These are phyloP conservation scores for Protobothrops flavoviridis DNA, from an alignment of 2,113 vertebrate genomes.

Conservation along the genomic window DNA sequence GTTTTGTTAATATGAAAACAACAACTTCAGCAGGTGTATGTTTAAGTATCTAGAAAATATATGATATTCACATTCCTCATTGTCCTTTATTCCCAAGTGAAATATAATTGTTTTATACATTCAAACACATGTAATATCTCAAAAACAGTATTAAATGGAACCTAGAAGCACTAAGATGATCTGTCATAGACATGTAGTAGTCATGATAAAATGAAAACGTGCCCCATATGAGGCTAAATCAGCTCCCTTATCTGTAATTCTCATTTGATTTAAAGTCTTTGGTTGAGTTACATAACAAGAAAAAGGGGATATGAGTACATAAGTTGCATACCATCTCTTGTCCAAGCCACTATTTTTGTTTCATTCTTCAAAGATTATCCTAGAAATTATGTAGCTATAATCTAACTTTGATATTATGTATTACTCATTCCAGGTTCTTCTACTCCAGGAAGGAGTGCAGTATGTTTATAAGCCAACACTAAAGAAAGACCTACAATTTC, in stretches of 20 bases:
- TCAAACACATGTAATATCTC: background rate
- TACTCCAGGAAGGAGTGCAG: no score
- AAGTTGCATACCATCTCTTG: background rate
- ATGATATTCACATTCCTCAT: constrained; percentile 13
- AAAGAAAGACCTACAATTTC: no score
- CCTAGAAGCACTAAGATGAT: constrained; percentile 37
- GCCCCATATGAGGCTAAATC: constrained; percentile 35
- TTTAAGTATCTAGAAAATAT: background rate
- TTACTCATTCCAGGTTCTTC: no score
- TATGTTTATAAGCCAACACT: no score
- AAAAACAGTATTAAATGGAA: constrained; percentile 26
- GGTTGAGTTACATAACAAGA: constrained; percentile 36
- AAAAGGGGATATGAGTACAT: constrained; percentile 37
- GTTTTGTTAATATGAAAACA: background rate
- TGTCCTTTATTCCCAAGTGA: constrained; percentile 24
- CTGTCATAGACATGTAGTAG: constrained; percentile 29
- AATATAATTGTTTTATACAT: constrained; percentile 4
- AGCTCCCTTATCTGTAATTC: constrained; percentile 47
- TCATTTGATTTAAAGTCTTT: constrained; percentile 35
- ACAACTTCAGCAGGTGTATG: constrained; percentile 24
- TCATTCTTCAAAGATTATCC: no score
- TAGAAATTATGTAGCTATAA: no score
- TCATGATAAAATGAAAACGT: constrained; percentile 29
- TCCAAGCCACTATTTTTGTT: no score
- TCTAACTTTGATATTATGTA: no score